These are phyloP conservation scores for Dallia pectoralis DNA, from an alignment of 2,797 vertebrate species.

Conservation along the genomic window DNA sequence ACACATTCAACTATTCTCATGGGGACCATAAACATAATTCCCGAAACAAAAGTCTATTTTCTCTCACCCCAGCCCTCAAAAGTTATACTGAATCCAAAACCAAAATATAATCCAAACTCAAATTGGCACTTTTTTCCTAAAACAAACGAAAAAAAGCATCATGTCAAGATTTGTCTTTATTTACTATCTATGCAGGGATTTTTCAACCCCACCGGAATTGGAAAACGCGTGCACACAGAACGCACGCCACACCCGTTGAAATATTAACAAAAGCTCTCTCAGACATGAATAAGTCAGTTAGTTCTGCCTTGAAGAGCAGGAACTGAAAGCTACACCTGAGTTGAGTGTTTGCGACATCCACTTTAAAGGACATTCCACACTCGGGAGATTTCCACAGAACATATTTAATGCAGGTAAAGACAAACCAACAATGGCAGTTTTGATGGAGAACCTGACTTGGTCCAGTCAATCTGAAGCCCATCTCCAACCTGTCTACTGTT, in stretches of 20 bases:
- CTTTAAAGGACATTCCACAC: slow-evolving; percentile 25
- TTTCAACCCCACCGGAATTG: too few relatives aligned
- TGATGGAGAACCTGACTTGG: not conserved
- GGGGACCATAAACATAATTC: too few relatives aligned
- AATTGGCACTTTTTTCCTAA: too few relatives aligned
- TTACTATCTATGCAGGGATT: too few relatives aligned
- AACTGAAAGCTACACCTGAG: not conserved
- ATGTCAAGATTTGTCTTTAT: too few relatives aligned
- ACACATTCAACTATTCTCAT: too few relatives aligned
- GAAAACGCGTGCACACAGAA: not conserved
- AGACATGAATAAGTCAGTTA: not conserved
- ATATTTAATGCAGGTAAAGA: slow-evolving; percentile 26
- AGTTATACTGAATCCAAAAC: too few relatives aligned
- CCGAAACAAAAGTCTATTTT: too few relatives aligned
- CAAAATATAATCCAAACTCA: too few relatives aligned
- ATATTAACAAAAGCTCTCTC: not conserved
- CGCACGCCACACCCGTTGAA: not conserved
- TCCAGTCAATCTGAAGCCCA: not conserved
- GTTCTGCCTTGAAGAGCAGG: not conserved
- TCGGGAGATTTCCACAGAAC: slow-evolving; percentile 1
- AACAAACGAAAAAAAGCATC: too few relatives aligned
- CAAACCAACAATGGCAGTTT: slow-evolving; percentile 34
- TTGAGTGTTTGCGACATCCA: not conserved
- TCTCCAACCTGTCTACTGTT: not conserved
- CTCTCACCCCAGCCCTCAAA: too few relatives aligned